Conservation (phyloP, 2,888 invertebrate species). For the Eumacrocentrus americanus region DNA sequence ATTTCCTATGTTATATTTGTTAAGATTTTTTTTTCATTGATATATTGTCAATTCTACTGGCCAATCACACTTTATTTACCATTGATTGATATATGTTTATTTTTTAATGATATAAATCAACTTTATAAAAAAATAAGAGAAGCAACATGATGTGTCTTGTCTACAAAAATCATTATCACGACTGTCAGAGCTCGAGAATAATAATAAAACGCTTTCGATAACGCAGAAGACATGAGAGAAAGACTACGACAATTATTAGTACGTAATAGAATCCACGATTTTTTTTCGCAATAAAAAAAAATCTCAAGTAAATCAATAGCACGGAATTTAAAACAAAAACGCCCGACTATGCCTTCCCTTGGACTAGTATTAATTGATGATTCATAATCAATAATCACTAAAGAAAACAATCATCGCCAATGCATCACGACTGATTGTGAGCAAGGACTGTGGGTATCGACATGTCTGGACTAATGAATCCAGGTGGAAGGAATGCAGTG, state of each 20-base stretch:
- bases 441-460: slow-evolving; percentile 44
- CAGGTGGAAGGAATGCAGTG: slow-evolving; percentile 30
- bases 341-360: not conserved
- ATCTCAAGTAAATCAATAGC: not conserved
- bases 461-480: slow-evolving; percentile 45
- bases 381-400: slow-evolving; percentile 13
- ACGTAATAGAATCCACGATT: not conserved
- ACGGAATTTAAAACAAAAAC: not conserved
- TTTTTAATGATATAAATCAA: not conserved
- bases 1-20: slow-evolving; percentile 5
- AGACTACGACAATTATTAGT: not conserved
- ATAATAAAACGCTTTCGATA: too few relatives aligned
- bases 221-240: too few relatives aligned
- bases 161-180: too few relatives aligned
- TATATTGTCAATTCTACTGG: slow-evolving; percentile 13
- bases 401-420: slow-evolving; percentile 19
- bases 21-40: not conserved
- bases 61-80: not conserved
- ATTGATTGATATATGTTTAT: not conserved
- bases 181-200: too few relatives aligned
- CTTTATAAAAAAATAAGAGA: not conserved
- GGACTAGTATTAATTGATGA: slow-evolving; percentile 25
- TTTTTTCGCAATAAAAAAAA: slow-evolving; percentile 26
- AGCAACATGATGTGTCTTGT: too few relatives aligned
- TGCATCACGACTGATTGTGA: slow-evolving; percentile 48